Conservation (phyloP, 2,797 vertebrate species). For the Discoglossus pictus region DNA sequence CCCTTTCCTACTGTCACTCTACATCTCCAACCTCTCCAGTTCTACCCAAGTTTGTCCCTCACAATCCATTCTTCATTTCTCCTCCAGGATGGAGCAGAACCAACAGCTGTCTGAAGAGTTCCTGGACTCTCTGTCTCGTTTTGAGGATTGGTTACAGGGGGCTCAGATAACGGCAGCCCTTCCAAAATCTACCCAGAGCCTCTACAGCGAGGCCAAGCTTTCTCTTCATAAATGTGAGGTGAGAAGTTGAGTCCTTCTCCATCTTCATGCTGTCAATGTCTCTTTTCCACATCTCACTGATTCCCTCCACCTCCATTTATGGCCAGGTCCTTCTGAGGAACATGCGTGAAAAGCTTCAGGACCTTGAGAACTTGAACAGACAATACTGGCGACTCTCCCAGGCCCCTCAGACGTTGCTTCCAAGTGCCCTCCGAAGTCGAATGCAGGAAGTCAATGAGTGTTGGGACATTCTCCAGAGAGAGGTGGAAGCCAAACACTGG, state of each 20-base stretch:
- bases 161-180: conserved; percentile 56
- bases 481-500: conserved; percentile 58
- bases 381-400: conserved; percentile 62
- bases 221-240: conserved; percentile 67
- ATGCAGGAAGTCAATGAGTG: conserved; percentile 63
- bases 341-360: conserved; percentile 58
- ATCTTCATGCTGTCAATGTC: neutral
- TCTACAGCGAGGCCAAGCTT: conserved; percentile 62
- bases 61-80: too few relatives aligned
- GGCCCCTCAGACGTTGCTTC: conserved; percentile 51
- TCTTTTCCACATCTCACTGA: neutral
- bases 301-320: neutral
- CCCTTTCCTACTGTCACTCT: too few relatives aligned
- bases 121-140: conserved; percentile 65
- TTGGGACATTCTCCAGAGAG: conserved; percentile 67
- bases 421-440: conserved; percentile 9
- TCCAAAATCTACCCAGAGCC: conserved; percentile 46
- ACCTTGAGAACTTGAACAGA: conserved; percentile 68
- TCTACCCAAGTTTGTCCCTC: too few relatives aligned
- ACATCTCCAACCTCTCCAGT: too few relatives aligned
- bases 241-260: neutral
- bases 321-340: conserved; percentile 65
- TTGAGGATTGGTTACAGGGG: conserved; percentile 66
- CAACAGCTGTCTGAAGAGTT: conserved; percentile 69
- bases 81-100: conserved; percentile 61